These are phyloP conservation scores for Acanthosoma haemorrhoidale DNA, from an alignment of 2,888 invertebrate genomes.

Conservation along the genomic window DNA sequence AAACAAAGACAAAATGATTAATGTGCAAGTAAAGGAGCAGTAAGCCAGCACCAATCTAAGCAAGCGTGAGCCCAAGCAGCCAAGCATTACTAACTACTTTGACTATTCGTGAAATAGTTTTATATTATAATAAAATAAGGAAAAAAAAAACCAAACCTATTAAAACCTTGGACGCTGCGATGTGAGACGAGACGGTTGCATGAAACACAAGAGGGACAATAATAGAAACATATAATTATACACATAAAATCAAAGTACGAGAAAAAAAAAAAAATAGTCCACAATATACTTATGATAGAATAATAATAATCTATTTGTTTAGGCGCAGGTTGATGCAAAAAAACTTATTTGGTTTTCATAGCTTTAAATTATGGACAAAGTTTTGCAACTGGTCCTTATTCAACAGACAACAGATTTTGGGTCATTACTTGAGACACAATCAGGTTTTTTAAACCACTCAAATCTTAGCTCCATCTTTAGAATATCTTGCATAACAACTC, in stretches of 20 bases:
- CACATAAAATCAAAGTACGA: slow-evolving; percentile 30
- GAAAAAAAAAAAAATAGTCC: slow-evolving; percentile 27
- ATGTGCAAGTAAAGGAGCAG: too few species aligned
- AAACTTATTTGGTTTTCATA: background rate
- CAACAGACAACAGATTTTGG: too few species aligned
- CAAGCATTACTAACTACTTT: background rate
- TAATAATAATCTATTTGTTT: too few species aligned
- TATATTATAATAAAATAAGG: background rate
- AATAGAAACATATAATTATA: background rate
- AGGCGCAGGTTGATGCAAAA: background rate
- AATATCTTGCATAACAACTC: too few species aligned
- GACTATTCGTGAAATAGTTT: background rate
- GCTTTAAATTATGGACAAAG: background rate
- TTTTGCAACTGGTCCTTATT: too few species aligned
- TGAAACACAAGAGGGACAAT: slow-evolving; percentile 33
- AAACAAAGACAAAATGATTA: too few species aligned
- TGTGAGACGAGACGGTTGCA: slow-evolving; percentile 33
- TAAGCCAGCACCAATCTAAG: slow-evolving; percentile 18
- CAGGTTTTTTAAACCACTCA: too few species aligned
- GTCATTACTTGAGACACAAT: too few species aligned
- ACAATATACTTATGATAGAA: background rate
- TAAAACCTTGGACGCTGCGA: slow-evolving; percentile 50
- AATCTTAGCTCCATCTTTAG: too few species aligned
- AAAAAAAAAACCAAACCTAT: slow-evolving; percentile 49
- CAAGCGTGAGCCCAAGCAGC: background rate